phyloP scores from a whole-genome alignment of 2,113 vertebrate species.

The Microtus richardsoni region DNA sequence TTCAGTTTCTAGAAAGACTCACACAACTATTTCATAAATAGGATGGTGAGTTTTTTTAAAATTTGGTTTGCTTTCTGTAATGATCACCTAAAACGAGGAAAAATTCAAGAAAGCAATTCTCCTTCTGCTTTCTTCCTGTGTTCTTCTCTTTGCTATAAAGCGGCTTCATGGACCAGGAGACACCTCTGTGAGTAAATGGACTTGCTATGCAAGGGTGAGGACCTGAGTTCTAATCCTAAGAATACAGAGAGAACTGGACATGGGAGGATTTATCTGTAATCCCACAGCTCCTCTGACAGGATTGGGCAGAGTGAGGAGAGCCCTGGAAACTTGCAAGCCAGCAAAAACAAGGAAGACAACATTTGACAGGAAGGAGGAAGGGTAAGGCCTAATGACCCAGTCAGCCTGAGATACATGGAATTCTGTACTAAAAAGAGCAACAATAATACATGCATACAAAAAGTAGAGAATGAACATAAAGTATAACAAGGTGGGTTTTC shows the following conservation, averaged over 20 bases:
- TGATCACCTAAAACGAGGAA: neutral
- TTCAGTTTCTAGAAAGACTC: constrained; percentile 32
- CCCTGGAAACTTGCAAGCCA: neutral
- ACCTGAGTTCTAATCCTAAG: neutral
- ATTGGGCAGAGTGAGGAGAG: neutral
- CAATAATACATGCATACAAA: neutral
- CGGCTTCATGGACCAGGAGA: neutral
- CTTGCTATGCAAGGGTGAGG: neutral
- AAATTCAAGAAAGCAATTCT: neutral
- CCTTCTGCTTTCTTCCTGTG: neutral
- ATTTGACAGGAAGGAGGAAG: neutral
- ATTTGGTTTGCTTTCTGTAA: neutral
- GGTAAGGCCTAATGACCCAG: neutral
- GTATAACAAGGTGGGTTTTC: neutral
- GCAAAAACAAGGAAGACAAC: neutral
- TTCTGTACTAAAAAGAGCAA: neutral
- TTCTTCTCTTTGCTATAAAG: neutral
- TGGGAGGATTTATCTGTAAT: neutral
- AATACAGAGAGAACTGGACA: neutral
- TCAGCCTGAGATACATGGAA: neutral
- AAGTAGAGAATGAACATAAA: neutral
- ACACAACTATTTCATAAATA: neutral
- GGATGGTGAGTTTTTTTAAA: neutral
- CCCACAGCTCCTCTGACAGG: neutral
- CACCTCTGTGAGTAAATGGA: neutral